phyloP scores from a whole-genome alignment of 1,140 invertebrate species.

The Riptortus pedestris region DNA sequence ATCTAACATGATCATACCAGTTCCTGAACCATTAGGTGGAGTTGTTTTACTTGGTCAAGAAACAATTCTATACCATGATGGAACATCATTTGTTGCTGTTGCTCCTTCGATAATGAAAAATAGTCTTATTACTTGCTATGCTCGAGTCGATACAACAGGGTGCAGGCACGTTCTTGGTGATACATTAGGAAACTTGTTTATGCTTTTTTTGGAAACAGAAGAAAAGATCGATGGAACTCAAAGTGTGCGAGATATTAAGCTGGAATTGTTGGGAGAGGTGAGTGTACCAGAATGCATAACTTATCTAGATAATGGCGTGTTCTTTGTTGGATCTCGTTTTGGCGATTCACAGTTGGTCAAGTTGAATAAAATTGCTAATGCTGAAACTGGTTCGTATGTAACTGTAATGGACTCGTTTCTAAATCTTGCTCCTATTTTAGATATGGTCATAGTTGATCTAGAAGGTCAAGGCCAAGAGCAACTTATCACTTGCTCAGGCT shows the following conservation, averaged over 20 bases:
- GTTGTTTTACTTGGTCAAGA: conserved; percentile 95
- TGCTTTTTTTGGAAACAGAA: conserved; percentile 83
- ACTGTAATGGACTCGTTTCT: conserved; percentile 92
- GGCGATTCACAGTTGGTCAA: conserved; percentile 95
- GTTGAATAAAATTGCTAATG: conserved; percentile 69
- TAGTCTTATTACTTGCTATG: conserved; percentile 92
- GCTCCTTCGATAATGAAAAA: conserved; percentile 88
- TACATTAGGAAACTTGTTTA: conserved; percentile 87
- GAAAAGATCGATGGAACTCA: conserved; percentile 63
- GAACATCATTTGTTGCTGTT: conserved; percentile 80
- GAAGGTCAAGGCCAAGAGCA: conserved; percentile 95
- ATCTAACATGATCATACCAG: conserved; percentile 89
- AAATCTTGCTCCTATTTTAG: conserved; percentile 92
- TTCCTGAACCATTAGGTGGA: conserved; percentile 86
- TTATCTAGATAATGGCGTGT: conserved; percentile 97
- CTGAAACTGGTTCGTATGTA: conserved; percentile 76
- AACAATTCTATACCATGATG: conserved; percentile 94
- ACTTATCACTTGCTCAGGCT: conserved; percentile 92
- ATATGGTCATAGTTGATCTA: conserved; percentile 94
- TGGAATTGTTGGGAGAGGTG: conserved; percentile 79
- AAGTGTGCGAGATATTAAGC: conserved; percentile 80
- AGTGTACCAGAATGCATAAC: conserved; percentile 96
- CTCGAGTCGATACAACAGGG: conserved; percentile 85
- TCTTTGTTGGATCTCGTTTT: conserved; percentile 91
- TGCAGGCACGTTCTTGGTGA: conserved; percentile 88